Evolutionary conservation across 2,113 vertebrate genomes (phyloP).

Genomic region (Rhinolophus ferrumequinum): DNA sequence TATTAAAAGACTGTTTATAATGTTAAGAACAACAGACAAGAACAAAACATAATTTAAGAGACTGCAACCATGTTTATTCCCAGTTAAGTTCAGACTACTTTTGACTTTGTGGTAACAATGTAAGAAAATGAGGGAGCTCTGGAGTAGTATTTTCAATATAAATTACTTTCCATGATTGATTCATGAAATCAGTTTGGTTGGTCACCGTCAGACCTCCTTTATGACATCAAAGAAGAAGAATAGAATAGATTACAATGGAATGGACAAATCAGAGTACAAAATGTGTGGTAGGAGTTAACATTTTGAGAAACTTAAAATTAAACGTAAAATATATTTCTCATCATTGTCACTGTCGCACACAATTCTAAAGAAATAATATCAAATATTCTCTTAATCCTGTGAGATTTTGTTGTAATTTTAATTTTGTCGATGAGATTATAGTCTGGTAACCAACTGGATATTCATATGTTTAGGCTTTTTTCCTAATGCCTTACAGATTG

Average conservation of each 20-base stretch:
- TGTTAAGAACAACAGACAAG: background rate
- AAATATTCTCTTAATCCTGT: background rate
- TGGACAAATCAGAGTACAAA: too few relatives aligned
- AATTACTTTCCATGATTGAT: background rate
- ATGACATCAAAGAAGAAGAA: background rate
- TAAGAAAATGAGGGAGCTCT: background rate
- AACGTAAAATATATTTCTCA: conserved; percentile 1
- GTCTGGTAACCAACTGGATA: background rate
- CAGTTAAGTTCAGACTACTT: background rate
- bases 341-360: background rate
- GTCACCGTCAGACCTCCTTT: background rate
- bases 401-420: background rate
- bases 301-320: background rate
- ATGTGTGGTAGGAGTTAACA: background rate
- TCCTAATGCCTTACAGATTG: background rate
- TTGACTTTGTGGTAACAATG: background rate
- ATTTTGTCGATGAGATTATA: background rate
- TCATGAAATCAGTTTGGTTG: background rate
- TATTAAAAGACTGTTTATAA: background rate
- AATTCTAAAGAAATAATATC: background rate
- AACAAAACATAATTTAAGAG: background rate
- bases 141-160: background rate
- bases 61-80: background rate
- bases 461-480: background rate
- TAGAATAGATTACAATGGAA: background rate